Evolutionary conservation across 2,888 invertebrate genomes (phyloP).

Genomic region (Eupithecia insigniata): DNA sequence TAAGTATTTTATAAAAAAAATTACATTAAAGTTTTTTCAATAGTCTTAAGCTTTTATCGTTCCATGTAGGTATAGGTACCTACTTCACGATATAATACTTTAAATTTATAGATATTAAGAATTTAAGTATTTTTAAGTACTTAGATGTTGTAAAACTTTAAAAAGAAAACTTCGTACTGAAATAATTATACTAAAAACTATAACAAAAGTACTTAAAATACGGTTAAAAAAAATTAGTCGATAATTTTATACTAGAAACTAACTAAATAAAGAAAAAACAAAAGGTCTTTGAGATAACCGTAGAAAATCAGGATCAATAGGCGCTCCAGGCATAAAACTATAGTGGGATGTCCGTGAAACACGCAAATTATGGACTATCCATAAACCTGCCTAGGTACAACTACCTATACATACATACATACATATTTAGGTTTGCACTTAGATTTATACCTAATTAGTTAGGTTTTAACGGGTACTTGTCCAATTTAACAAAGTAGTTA

Average conservation of each 20-base stretch:
- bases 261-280: neutral
- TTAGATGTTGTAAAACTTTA: neutral
- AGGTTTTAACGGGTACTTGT: neutral
- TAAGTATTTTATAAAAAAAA: neutral
- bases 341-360: slow-evolving; percentile 47
- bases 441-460: neutral
- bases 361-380: slow-evolving; percentile 44
- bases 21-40: neutral
- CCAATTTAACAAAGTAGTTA: no score
- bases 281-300: slow-evolving; percentile 21
- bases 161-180: neutral
- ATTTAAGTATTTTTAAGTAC: neutral
- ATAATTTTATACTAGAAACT: neutral
- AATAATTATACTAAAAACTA: neutral
- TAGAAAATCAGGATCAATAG: slow-evolving; percentile 35
- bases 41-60: neutral
- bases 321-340: slow-evolving; percentile 42
- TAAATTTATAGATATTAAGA: neutral
- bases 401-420: neutral
- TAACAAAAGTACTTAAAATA: neutral
- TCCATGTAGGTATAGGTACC: neutral
- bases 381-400: neutral
- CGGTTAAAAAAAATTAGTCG: neutral
- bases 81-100: no score
- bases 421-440: neutral